These are phyloP conservation scores for Priocnemis perturbator DNA, from an alignment of 2,888 invertebrate genomes.

Conservation along the genomic window DNA sequence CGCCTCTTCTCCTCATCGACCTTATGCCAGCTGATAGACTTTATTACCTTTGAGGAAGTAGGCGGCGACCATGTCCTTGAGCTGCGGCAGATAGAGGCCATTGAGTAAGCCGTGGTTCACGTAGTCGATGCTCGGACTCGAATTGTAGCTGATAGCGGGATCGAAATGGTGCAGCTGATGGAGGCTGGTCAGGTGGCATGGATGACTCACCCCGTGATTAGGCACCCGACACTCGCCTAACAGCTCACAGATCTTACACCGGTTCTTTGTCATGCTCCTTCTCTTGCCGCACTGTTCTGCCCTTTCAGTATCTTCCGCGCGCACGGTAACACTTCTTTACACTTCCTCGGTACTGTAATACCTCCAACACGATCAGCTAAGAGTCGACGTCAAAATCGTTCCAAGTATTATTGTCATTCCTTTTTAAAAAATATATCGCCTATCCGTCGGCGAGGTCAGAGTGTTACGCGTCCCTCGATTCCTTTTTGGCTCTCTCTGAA, in stretches of 20 bases:
- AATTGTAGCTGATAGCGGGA: conserved; percentile 50
- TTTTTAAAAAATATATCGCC: no score
- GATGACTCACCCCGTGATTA: conserved; percentile 64
- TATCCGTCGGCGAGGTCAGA: not conserved
- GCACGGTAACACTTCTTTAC: no score
- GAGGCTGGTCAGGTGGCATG: conserved; percentile 65
- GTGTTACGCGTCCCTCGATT: conserved; percentile 25
- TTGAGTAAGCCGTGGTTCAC: conserved; percentile 66
- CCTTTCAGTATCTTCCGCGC: not conserved
- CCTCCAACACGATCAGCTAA: no score
- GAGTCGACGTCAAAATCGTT: no score
- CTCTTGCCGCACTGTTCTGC: not conserved
- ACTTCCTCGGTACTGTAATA: no score
- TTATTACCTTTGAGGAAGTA: conserved; percentile 80
- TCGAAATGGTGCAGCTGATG: conserved; percentile 64
- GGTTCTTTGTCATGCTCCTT: conserved; percentile 65
- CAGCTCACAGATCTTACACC: conserved; percentile 68
- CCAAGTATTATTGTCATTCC: no score
- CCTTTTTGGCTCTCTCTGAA: conserved; percentile 17
- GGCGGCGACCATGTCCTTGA: conserved; percentile 81
- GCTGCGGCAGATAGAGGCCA: conserved; percentile 78
- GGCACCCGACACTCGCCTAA: conserved; percentile 61
- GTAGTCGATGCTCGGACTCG: conserved; percentile 61
- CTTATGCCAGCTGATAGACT: not conserved
- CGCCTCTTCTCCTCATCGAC: not conserved